A percentile compares a stretch with the other conserved stretches of the same genome.
Conservation (phyloP, 2,797 vertebrate genomes). For the Alectoris magna region DNA sequence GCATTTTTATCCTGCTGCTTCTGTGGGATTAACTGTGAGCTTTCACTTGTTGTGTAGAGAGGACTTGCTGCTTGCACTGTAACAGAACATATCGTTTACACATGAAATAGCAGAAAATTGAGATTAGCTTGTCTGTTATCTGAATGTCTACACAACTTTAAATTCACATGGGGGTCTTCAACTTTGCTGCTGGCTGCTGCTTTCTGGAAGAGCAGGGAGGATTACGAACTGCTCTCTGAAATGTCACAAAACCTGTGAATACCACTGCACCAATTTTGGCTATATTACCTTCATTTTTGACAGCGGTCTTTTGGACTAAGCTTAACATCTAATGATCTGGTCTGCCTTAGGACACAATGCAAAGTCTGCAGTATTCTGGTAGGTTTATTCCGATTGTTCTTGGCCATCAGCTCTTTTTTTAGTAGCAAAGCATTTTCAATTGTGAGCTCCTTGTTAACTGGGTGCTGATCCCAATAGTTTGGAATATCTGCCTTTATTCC, state of each 20-base stretch:
- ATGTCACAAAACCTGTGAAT: neutral
- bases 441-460: slow-evolving; percentile 46
- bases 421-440: slow-evolving; percentile 40
- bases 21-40: neutral
- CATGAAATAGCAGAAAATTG: neutral
- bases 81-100: neutral
- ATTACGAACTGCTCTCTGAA: neutral
- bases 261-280: neutral
- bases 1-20: neutral
- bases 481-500: neutral
- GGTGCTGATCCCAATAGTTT: slow-evolving; percentile 38
- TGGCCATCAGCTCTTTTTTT: slow-evolving; percentile 27
- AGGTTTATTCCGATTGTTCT: slow-evolving; percentile 55
- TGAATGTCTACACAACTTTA: neutral
- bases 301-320: neutral
- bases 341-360: slow-evolving; percentile 29
- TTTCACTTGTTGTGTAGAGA: fast-evolving
- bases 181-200: neutral
- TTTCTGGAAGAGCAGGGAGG: neutral
- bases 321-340: neutral
- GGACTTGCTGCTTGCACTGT: neutral
- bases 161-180: neutral
- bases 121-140: neutral
- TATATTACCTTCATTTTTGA: neutral
- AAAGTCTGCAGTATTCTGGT: slow-evolving; percentile 23